Base-by-base conservation (phyloP, 1,140 invertebrate genomes). In the Nebria ingens region DNA sequence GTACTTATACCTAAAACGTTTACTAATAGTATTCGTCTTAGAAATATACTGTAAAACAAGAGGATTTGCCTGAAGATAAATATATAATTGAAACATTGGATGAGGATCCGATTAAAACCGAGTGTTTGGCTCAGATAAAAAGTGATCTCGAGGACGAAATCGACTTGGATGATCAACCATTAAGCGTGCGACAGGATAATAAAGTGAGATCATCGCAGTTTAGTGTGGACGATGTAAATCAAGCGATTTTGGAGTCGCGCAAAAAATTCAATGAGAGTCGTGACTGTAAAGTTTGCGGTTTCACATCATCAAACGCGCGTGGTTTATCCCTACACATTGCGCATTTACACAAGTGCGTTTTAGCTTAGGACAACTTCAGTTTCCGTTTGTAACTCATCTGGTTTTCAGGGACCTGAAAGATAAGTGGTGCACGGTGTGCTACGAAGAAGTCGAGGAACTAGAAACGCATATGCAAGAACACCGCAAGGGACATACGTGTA, bases 371-470 rank as follows among this genome's bases (percentile, higher is more conserved):
- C n/a, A n/a, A 45, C 2, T 38, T 19, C 20, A 15, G 1, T 51
- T 56, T 25, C 4, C 20, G 15, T 1, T 19, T 3, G n/a, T n/a
- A n/a, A n/a, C 13, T n/a, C n/a, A 51, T 21, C 13, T 21, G n/a
- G 2, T 42, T 57, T 58, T 11, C 22, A 58, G 56, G 17, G 56
- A 58, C 12, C 2, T 55, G 15, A 54, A 54, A 20, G 49, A 58
- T 19, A 40, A 21, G 12, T 58, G 56, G 56, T 58, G 56, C 50
- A 54, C 42, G 1, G 49, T 40, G 21, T 58, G 56, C 40, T 45
- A 58, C 21, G 19, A 11, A 29, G 53, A 54, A 55, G 56, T 58
- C 1, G 56, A 54, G 17, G 17, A 54, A 23, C 42, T 58, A 40
- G 6, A 15, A 1, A 21, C 51, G 15, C 56, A 58, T 21, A 34